phyloP scores from a whole-genome alignment of 1,140 invertebrate species.

The Macrobrachium rosenbergii region DNA sequence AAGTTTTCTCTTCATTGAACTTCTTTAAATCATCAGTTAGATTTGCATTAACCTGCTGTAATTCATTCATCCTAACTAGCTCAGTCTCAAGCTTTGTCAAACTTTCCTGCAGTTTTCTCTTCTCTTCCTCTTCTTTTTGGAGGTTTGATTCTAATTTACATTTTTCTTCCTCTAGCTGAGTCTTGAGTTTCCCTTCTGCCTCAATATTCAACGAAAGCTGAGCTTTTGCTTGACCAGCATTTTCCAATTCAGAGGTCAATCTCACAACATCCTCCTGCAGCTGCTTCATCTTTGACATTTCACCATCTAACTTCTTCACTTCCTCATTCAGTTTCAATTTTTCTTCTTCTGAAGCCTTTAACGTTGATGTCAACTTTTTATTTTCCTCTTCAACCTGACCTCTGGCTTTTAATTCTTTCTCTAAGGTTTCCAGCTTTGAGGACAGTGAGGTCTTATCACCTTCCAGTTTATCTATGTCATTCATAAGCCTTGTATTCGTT shows the following conservation, averaged over 20 bases:
- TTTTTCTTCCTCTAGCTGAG: neutral
- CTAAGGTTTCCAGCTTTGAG: conserved; percentile 1
- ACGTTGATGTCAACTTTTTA: conserved; percentile 20
- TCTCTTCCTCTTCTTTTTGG: conserved; percentile 24
- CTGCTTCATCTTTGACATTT: neutral
- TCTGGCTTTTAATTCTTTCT: conserved; percentile 32
- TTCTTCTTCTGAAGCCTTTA: conserved; percentile 31
- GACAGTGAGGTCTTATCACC: conserved; percentile 11
- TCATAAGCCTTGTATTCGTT: conserved; percentile 29
- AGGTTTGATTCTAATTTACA: conserved; percentile 6
- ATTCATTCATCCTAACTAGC: conserved; percentile 26
- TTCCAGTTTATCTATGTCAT: conserved; percentile 28
- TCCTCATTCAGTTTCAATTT: conserved; percentile 42
- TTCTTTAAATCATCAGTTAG: conserved; percentile 39
- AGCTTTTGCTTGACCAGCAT: neutral
- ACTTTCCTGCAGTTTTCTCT: conserved; percentile 20
- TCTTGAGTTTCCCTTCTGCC: conserved; percentile 19
- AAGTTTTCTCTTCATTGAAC: neutral
- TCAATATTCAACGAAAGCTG: conserved; percentile 18
- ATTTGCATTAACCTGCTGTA: conserved; percentile 38
- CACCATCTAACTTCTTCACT: conserved; percentile 30
- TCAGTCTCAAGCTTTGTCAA: conserved; percentile 15
- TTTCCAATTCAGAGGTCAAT: neutral
- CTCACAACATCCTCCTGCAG: neutral
- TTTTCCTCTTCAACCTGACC: conserved; percentile 47